phyloP scores from a whole-genome alignment of 2,113 vertebrate genomes.

The human (Homo sapiens) region GRCh38 chr2:51410501-51411000 shows the following conservation, averaged over 20 bases:
- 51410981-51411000: not conserved
- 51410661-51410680: not conserved
- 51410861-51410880: not conserved
- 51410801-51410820: not conserved
- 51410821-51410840: not conserved
- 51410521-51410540: not conserved
- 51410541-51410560: not conserved
- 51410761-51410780: not conserved
- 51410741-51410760: not conserved
- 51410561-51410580: not conserved
- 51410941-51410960: not conserved
- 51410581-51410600: not conserved
- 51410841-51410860: not conserved
- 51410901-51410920: not conserved
- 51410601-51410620: not conserved
- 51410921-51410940: not conserved
- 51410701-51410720: not conserved
- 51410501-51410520: not conserved
- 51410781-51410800: not conserved
- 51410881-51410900: not conserved
- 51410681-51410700: not conserved
- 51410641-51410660: not conserved
- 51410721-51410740: not conserved
- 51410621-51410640: not conserved
- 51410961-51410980: not conserved